Conservation (phyloP, 92 coral and sea anemone genomes). For the Porites evermanni region DNA sequence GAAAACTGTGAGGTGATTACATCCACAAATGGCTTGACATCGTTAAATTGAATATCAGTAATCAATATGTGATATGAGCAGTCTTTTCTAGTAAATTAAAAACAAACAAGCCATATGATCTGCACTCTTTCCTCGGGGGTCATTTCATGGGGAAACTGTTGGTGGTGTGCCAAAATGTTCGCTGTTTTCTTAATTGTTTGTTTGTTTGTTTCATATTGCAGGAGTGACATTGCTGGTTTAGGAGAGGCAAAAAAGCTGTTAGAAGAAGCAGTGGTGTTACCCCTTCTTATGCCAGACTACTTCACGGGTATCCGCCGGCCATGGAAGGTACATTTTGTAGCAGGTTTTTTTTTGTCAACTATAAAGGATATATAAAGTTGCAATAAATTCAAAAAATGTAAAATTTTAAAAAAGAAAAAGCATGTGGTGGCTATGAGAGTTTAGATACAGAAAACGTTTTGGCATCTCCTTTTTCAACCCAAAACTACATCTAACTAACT, state of each 20-base stretch:
- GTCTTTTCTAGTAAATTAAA: neutral
- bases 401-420: too few species aligned
- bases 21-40: neutral
- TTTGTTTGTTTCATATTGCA: conserved; percentile 7
- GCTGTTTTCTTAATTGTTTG: neutral
- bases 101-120: neutral
- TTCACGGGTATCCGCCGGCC: conserved; percentile 97
- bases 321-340: conserved; percentile 75
- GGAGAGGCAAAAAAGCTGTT: conserved; percentile 90
- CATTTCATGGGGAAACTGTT: neutral
- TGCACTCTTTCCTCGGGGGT: too few species aligned
- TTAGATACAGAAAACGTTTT: too few species aligned
- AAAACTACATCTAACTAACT: too few species aligned
- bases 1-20: neutral
- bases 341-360: neutral
- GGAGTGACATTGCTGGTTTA: conserved; percentile 96
- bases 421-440: too few species aligned
- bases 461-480: too few species aligned
- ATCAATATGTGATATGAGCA: neutral
- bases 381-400: neutral
- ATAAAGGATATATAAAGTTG: neutral
- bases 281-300: conserved; percentile 97
- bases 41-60: too few species aligned
- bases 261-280: conserved; percentile 97
- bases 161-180: neutral